These are phyloP conservation scores for Gallinago stenura DNA, from an alignment of 2,797 vertebrate species.

Conservation along the genomic window DNA sequence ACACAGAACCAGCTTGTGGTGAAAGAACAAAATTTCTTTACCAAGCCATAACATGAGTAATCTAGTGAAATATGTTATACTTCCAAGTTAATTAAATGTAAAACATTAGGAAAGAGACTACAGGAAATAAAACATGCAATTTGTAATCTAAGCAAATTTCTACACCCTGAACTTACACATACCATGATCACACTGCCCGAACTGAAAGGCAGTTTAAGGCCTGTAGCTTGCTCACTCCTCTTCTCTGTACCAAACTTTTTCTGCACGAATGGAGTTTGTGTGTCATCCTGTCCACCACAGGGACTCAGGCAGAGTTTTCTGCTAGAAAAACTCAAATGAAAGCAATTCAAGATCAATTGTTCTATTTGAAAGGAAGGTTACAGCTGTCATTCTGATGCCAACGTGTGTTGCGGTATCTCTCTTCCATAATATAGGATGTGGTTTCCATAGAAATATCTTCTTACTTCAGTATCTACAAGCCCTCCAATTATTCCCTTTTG, in stretches of 20 bases:
- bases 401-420: not conserved
- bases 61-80: not conserved
- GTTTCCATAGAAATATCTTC: constrained; percentile 63
- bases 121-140: not conserved
- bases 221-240: not conserved
- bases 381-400: constrained; percentile 8
- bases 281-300: not conserved
- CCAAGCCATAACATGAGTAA: not conserved
- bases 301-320: not conserved
- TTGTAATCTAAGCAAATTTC: not conserved
- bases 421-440: constrained; percentile 29
- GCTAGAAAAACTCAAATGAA: constrained; percentile 13
- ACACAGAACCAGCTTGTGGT: not conserved
- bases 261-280: not conserved
- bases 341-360: constrained; percentile 4
- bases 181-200: not conserved
- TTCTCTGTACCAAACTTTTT: not conserved
- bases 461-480: not conserved
- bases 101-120: not conserved
- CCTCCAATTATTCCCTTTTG: not conserved
- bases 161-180: not conserved
- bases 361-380: constrained; percentile 19
- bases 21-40: not conserved
- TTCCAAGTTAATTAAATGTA: not conserved
- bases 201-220: not conserved